These are phyloP conservation scores for Seriola dumerili DNA, from an alignment of 2,113 vertebrate species.

Conservation along the genomic window DNA sequence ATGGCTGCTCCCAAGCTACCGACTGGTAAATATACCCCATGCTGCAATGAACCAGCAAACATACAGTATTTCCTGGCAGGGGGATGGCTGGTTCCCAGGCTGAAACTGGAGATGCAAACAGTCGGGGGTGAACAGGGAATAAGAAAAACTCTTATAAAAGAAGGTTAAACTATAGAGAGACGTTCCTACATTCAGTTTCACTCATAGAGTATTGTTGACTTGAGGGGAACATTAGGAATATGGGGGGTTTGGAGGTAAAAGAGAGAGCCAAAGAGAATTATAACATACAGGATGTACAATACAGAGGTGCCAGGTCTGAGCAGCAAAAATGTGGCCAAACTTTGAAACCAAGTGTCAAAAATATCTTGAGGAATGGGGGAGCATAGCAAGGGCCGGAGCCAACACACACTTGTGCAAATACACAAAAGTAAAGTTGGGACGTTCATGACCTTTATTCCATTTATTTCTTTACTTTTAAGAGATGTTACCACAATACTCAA, in stretches of 20 bases:
- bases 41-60: conserved; percentile 36
- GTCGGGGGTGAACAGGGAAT: conserved; percentile 13
- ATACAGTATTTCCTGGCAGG: conserved; percentile 16
- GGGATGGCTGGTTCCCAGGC: conserved; percentile 7
- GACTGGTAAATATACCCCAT: conserved; percentile 58
- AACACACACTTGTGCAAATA: conserved; percentile 41
- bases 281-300: conserved; percentile 4
- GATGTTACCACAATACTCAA: not conserved
- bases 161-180: not conserved
- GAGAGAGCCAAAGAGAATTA: conserved; percentile 29
- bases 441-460: conserved; percentile 25
- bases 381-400: conserved; percentile 4
- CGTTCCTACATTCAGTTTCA: too few relatives aligned
- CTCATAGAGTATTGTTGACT: too few relatives aligned
- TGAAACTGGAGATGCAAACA: conserved; percentile 43
- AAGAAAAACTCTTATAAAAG: not conserved
- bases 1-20: conserved; percentile 38
- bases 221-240: not conserved
- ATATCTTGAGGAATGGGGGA: conserved; percentile 6
- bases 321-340: conserved; percentile 24
- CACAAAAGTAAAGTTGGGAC: conserved; percentile 10
- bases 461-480: conserved; percentile 32
- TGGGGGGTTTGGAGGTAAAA: conserved; percentile 21
- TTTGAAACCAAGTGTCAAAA: conserved; percentile 29
- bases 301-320: conserved; percentile 9